Evolutionary conservation across 2,113 vertebrate species (phyloP).

Genomic region (Erythrolamprus reginae): DNA sequence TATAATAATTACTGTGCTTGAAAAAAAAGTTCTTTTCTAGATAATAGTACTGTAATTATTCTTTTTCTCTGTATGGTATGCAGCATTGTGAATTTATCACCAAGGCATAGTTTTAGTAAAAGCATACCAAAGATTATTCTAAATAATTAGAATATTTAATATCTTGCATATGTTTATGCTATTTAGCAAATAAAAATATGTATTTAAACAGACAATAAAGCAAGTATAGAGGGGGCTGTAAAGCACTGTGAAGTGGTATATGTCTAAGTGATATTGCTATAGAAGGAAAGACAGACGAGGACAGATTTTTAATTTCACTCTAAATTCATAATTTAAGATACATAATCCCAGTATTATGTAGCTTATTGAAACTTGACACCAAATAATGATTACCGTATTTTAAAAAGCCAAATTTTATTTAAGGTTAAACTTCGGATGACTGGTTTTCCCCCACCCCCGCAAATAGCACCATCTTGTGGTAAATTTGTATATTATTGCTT

Average conservation of each 20-base stretch:
- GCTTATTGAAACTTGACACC: neutral
- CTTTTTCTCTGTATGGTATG: neutral
- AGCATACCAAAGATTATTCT: neutral
- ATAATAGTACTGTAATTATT: neutral
- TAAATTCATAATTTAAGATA: neutral
- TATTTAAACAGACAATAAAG: neutral
- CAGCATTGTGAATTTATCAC: neutral
- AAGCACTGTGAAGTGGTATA: too few species aligned
- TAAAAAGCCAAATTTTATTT: neutral
- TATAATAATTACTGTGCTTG: neutral
- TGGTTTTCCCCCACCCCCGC: neutral
- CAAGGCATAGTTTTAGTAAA: neutral
- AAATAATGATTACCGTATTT: neutral
- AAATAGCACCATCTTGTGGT: constrained; percentile 61
- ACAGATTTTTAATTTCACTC: neutral
- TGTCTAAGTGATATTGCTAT: too few species aligned
- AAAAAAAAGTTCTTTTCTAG: neutral
- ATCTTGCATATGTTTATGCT: neutral
- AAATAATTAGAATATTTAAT: neutral
- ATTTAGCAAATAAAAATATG: neutral
- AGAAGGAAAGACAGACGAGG: neutral
- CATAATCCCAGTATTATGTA: neutral
- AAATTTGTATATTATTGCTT: constrained; percentile 24
- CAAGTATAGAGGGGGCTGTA: neutral
- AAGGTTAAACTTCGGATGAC: neutral